Evolutionary conservation across 2,888 invertebrate genomes (phyloP).

Genomic region (Agrenia bidenticulata): DNA sequence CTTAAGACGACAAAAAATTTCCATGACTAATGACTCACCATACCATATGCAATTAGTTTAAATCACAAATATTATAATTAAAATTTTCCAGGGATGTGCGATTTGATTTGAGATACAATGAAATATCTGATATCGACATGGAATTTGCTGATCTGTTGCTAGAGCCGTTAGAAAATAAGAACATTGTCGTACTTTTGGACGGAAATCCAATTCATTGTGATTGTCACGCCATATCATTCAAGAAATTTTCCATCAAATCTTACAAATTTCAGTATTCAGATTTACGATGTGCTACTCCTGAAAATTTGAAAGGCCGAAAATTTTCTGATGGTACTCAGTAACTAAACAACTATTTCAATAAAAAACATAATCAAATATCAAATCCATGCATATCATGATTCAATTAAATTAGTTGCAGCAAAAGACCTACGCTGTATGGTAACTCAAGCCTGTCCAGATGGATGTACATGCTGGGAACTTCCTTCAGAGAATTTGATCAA

Average conservation of each 20-base stretch:
- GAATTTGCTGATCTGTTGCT: slow-evolving; percentile 37
- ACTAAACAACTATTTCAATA: no score
- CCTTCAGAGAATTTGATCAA: slow-evolving; percentile 44
- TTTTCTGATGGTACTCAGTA: slow-evolving; percentile 33
- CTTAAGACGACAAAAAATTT: no score
- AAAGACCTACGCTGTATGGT: slow-evolving; percentile 41
- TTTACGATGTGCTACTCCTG: slow-evolving; percentile 58
- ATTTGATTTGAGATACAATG: slow-evolving; percentile 67
- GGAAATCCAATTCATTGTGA: slow-evolving; percentile 67
- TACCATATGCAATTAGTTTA: no score
- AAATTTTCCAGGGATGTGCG: slow-evolving; percentile 30
- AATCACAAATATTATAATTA: not conserved
- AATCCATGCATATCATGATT: not conserved
- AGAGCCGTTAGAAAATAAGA: slow-evolving; percentile 30
- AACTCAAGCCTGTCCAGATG: slow-evolving; percentile 33
- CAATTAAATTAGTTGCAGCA: slow-evolving; percentile 28
- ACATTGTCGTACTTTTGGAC: slow-evolving; percentile 59
- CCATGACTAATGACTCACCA: no score
- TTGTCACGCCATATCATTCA: slow-evolving; percentile 58
- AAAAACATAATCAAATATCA: not conserved
- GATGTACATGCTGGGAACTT: slow-evolving; percentile 44
- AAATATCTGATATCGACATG: slow-evolving; percentile 57
- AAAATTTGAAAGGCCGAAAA: slow-evolving; percentile 33
- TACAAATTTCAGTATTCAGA: slow-evolving; percentile 54
- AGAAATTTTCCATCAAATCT: slow-evolving; percentile 34